Base-by-base conservation (phyloP, 1,140 invertebrate species). In the Conus ventricosus region DNA sequence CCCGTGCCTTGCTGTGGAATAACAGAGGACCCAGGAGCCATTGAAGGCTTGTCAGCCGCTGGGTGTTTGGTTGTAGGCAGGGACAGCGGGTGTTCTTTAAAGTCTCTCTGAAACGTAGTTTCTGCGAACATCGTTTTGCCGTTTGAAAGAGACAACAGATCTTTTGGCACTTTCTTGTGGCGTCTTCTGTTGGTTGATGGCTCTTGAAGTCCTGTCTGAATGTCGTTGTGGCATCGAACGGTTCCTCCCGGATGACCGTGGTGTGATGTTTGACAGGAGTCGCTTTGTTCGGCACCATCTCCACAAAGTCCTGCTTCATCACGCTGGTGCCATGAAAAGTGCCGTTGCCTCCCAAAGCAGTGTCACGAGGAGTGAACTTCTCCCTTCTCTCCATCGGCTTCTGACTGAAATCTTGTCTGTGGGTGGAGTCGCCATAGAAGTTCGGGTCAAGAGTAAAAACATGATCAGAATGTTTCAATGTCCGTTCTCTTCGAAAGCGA, bases 221-320 rank as follows among this genome's bases (percentile, higher is more conserved):
- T 0, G 67, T 76, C 15, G 67, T 87, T 60, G 13, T 71, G 63
- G 20, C 81, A 25, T 84, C 67, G 63, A 88, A 88, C 7, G n/a
- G n/a, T 5, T 51, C 82, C 5, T 84, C 87, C 11, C 17, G 39
- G 7, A 27, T 71, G 17, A 88, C 8, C 13, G 27, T 63, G 53
- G 51, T 13, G 57, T 55, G 39, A 4, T 51, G 54, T 39, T 10
- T 15, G 10, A 27, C 51, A 25, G 23, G 82, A 17, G n/a, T 23
- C 54, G 8, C 7, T 60, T 17, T 84, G 54, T 53, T 60, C 82
- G 4, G 23, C n/a, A 27, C 20, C n/a, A 25, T 8, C 51, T 84
- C 55, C 10, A 63, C n/a, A 20, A 63, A 84, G 55, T 84, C 82
- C 54, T 84, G 55, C 55, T 67, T 84, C 7, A 51, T 84, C 8